Percentiles rank a stretch among this genome's conserved stretches.
These are phyloP conservation scores for Lottia scabra DNA, from an alignment of 2,888 invertebrate genomes.

Conservation along the genomic window DNA sequence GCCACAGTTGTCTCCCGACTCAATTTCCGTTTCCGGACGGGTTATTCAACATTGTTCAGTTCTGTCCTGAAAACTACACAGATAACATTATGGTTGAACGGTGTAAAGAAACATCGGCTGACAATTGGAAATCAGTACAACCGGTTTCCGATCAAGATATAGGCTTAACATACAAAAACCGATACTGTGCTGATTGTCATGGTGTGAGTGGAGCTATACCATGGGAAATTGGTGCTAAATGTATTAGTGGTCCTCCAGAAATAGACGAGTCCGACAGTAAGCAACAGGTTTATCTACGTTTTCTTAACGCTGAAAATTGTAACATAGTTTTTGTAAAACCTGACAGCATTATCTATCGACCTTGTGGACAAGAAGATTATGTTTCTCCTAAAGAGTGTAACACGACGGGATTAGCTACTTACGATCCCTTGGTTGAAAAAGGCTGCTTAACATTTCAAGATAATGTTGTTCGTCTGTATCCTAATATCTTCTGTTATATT, in stretches of 20 bases:
- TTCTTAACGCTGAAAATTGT: not conserved
- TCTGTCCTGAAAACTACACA: not conserved
- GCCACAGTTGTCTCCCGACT: not conserved
- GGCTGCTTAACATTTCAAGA: not conserved
- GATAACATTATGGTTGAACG: not conserved
- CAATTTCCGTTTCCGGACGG: not conserved
- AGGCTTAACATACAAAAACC: conserved; percentile 8
- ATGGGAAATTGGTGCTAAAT: not conserved
- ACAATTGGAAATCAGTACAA: not conserved
- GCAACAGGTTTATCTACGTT: not conserved
- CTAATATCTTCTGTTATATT: conserved; percentile 4
- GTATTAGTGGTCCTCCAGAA: not conserved
- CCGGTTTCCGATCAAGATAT: not conserved
- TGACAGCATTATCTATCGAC: not conserved
- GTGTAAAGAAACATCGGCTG: not conserved
- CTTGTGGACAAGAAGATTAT: not conserved
- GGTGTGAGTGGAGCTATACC: not conserved
- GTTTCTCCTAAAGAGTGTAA: not conserved
- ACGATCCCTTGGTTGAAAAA: not conserved
- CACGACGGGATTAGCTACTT: not conserved
- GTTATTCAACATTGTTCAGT: not conserved
- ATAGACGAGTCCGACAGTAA: not conserved
- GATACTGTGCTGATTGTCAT: conserved; percentile 2
- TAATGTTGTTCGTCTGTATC: not conserved
- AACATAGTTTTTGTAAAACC: not conserved